These are phyloP conservation scores for Cheilosia scutellata DNA, from an alignment of 2,888 invertebrate species.

Conservation along the genomic window DNA sequence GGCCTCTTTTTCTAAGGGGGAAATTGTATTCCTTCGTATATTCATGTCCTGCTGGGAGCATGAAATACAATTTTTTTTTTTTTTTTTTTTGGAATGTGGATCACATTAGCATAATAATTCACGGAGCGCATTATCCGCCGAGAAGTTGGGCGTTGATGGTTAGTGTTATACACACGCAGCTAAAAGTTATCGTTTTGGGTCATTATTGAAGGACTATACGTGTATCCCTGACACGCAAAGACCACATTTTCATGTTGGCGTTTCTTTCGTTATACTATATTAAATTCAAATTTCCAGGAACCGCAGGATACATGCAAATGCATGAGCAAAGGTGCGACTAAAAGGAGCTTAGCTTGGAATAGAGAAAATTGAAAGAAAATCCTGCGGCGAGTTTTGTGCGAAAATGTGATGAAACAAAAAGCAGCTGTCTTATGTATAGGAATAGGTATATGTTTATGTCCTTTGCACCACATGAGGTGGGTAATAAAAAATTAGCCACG, in stretches of 20 bases:
- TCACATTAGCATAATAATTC: slow-evolving; percentile 74
- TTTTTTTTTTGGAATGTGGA: slow-evolving; percentile 47
- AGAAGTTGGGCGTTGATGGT: slow-evolving; percentile 20
- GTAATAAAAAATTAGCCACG: slow-evolving; percentile 37
- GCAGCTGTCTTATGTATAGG: background rate
- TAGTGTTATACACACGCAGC: slow-evolving; percentile 62
- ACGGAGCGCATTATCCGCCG: slow-evolving; percentile 52
- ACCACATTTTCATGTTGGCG: slow-evolving; percentile 41
- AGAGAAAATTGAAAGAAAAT: slow-evolving; percentile 12
- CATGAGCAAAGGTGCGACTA: slow-evolving; percentile 43
- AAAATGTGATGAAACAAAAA: slow-evolving; percentile 10
- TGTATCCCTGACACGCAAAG: slow-evolving; percentile 58
- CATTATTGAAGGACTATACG: slow-evolving; percentile 64
- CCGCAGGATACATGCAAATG: slow-evolving; percentile 38
- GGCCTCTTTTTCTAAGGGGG: slow-evolving; percentile 13
- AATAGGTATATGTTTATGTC: background rate
- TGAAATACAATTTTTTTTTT: slow-evolving; percentile 37
- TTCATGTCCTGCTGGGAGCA: slow-evolving; percentile 48
- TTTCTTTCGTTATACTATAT: background rate
- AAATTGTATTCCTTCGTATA: slow-evolving; percentile 29
- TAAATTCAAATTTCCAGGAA: slow-evolving; percentile 55
- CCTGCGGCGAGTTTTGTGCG: slow-evolving; percentile 2
- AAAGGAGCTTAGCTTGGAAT: background rate
- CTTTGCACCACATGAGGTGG: slow-evolving; percentile 28
- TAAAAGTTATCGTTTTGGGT: slow-evolving; percentile 67